These are phyloP conservation scores for Perca flavescens DNA, from an alignment of 2,113 vertebrate species.

Conservation along the genomic window DNA sequence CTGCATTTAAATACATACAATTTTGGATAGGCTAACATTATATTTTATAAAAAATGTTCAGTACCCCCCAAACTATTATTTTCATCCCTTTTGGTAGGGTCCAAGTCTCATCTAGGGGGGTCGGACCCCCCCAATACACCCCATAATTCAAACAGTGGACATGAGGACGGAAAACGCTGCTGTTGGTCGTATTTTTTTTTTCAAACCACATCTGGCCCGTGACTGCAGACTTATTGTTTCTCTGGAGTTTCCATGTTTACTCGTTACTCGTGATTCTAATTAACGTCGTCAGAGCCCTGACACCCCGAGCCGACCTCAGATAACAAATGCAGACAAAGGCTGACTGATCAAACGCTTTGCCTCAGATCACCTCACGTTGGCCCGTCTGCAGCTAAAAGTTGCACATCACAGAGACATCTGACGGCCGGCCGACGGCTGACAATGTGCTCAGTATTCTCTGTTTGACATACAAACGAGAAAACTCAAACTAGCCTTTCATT, in stretches of 20 bases:
- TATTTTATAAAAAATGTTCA: no score
- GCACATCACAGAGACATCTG: background rate
- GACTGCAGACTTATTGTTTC: background rate
- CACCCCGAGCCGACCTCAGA: slow-evolving; percentile 9
- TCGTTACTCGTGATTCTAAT: background rate
- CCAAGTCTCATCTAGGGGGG: no score
- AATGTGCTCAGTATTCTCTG: background rate
- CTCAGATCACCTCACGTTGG: background rate
- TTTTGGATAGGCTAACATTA: no score
- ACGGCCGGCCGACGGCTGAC: background rate
- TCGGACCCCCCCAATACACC: no score
- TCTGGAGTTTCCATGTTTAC: background rate
- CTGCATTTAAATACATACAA: no score
- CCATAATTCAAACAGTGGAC: no score
- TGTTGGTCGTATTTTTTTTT: no score
- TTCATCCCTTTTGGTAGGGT: no score
- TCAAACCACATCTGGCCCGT: no score
- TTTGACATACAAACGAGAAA: background rate
- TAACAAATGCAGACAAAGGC: slow-evolving; percentile 4
- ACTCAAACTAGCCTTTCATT: background rate
- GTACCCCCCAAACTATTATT: no score
- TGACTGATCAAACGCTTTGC: slow-evolving; percentile 29
- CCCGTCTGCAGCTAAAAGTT: background rate
- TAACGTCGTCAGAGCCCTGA: background rate
- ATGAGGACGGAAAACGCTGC: no score